Percentiles rank a stretch among this genome's conserved stretches.
Conservation (phyloP, 2,888 invertebrate genomes). For the Globia sparganii region DNA sequence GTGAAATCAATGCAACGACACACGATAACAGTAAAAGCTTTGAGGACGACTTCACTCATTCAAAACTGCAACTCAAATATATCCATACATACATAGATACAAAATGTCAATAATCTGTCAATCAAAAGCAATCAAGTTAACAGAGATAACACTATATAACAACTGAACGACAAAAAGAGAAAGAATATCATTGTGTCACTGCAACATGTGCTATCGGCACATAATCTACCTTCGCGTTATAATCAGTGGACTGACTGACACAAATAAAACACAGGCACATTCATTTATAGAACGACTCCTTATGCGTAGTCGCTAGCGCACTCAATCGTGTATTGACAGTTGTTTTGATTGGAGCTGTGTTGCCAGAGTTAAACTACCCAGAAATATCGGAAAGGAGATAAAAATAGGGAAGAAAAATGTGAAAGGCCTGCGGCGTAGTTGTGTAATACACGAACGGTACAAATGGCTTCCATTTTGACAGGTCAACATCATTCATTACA, state of each 20-base stretch:
- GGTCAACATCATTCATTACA: neutral
- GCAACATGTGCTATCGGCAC: neutral
- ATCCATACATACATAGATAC: neutral
- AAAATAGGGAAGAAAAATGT: neutral
- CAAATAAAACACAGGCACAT: conserved; percentile 50
- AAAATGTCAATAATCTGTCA: neutral
- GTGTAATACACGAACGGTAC: neutral
- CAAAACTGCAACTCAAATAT: neutral
- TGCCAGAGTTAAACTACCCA: conserved; percentile 22
- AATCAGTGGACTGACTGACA: conserved; percentile 38
- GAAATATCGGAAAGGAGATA: neutral
- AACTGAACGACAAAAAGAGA: neutral
- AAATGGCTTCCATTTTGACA: neutral
- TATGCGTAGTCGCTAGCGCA: conserved; percentile 58
- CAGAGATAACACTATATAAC: neutral
- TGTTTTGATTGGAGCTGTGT: conserved; percentile 62
- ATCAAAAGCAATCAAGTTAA: neutral
- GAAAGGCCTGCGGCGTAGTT: neutral
- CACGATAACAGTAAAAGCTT: neutral
- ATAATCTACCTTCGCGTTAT: conserved; percentile 13
- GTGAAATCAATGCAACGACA: neutral
- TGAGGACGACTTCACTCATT: neutral
- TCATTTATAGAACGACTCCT: conserved; percentile 56
- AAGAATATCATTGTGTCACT: neutral
- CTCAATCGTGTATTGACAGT: conserved; percentile 65